A percentile compares a stretch with the other conserved stretches of the same genome.
Evolutionary conservation across 2,888 invertebrate species (phyloP).

Genomic region (Platypus cylindrus): DNA sequence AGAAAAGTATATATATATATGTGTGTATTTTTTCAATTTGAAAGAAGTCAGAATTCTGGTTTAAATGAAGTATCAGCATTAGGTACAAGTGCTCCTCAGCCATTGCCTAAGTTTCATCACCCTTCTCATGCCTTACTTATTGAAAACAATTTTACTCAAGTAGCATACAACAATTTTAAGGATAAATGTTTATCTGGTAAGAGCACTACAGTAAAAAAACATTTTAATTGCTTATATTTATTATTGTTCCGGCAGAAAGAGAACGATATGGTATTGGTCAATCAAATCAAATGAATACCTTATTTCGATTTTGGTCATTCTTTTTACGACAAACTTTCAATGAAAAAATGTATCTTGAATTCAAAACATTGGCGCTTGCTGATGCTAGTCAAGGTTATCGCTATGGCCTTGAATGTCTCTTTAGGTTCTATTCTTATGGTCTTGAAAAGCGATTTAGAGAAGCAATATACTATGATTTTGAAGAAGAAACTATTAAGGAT

Average conservation of each 20-base stretch:
- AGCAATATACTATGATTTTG: constrained; percentile 93
- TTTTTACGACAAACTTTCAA: constrained; percentile 97
- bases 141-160: constrained; percentile 96
- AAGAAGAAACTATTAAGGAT: constrained; percentile 80
- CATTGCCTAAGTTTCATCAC: constrained; percentile 87
- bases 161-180: constrained; percentile 93
- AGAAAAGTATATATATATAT: constrained; percentile 1
- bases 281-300: constrained; percentile 98
- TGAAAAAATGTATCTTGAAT: constrained; percentile 95
- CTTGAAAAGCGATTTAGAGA: constrained; percentile 91
- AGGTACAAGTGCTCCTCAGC: constrained; percentile 62
- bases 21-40: constrained; percentile 24
- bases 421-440: constrained; percentile 97
- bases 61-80: constrained; percentile 49
- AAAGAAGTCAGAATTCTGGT: constrained; percentile 68
- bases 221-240: too few relatives aligned
- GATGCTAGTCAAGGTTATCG: constrained; percentile 86
- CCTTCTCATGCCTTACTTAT: constrained; percentile 89
- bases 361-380: constrained; percentile 81
- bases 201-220: too few relatives aligned
- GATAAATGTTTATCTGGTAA: constrained; percentile 83
- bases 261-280: constrained; percentile 86
- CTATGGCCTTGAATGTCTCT: constrained; percentile 74
- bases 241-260: constrained; percentile 59
- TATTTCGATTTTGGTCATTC: constrained; percentile 99